Conservation (phyloP, 2,888 invertebrate genomes). For the Trichogramma dendrolimi region DNA sequence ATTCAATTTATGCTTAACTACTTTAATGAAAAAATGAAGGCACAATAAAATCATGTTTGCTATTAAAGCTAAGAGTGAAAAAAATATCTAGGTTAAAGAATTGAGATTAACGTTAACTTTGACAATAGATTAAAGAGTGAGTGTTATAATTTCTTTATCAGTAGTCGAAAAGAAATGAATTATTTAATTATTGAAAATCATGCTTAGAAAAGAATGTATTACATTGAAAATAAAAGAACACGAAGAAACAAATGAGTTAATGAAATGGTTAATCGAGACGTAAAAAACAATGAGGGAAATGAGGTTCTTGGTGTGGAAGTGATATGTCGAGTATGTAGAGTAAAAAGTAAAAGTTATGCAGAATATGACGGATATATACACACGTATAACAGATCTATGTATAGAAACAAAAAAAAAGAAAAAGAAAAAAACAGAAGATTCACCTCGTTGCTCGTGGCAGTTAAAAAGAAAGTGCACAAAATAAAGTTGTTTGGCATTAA, state of each 20-base stretch:
- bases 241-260: constrained; percentile 9
- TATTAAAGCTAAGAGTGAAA: neutral
- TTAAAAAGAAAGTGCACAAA: constrained; percentile 20
- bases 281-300: constrained; percentile 8
- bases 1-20: constrained; percentile 8
- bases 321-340: constrained; percentile 15
- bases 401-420: constrained; percentile 16
- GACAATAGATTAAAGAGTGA: neutral
- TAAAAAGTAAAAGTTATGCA: constrained; percentile 27
- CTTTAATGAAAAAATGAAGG: constrained; percentile 13
- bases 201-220: neutral
- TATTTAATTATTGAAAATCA: constrained; percentile 8
- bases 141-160: neutral
- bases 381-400: constrained; percentile 21
- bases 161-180: constrained; percentile 8
- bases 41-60: constrained; percentile 6
- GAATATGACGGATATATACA: constrained; percentile 7
- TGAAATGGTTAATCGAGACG: constrained; percentile 9
- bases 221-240: constrained; percentile 12
- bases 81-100: neutral
- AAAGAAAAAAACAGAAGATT: constrained; percentile 24
- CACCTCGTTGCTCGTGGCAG: constrained; percentile 13
- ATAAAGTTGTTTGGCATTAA: constrained; percentile 5
- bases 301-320: constrained; percentile 10
- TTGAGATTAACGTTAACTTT: neutral